These are phyloP conservation scores for Camponotus vicinus DNA, from an alignment of 1,140 invertebrate genomes.

Conservation along the genomic window DNA sequence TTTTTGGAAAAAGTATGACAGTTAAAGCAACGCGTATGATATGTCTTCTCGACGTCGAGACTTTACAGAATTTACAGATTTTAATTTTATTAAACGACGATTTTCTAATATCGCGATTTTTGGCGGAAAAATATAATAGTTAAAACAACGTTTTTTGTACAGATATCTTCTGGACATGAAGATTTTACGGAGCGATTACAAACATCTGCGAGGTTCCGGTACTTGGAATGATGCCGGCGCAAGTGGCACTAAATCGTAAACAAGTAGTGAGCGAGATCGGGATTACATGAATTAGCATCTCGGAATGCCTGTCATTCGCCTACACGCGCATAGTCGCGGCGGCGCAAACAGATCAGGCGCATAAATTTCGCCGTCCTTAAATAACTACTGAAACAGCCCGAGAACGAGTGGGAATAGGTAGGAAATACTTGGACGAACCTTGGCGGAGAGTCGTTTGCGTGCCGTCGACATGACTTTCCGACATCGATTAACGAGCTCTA, in stretches of 20 bases:
- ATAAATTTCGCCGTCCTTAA: constrained; percentile 4
- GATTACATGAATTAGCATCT: constrained; percentile 33
- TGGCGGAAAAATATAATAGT: no score
- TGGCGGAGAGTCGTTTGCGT: neutral
- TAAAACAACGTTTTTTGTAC: no score
- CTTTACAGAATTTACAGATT: no score
- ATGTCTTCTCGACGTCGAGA: no score
- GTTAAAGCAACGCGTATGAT: no score
- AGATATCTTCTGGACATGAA: neutral
- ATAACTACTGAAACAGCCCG: neutral
- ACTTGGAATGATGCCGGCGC: neutral
- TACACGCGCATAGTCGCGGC: neutral
- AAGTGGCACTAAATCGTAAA: constrained; percentile 33
- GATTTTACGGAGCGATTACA: neutral
- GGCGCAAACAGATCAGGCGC: neutral
- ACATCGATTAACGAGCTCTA: constrained; percentile 14
- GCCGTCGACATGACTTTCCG: neutral
- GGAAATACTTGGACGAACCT: neutral
- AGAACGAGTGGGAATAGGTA: no score
- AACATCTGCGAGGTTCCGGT: neutral
- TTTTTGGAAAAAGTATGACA: no score
- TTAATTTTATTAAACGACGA: no score
- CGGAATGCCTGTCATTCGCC: constrained; percentile 6
- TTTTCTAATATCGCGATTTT: no score
- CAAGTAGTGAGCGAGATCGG: constrained; percentile 21